phyloP scores from a whole-genome alignment of 2,888 invertebrate species.

The Heliconius charithonia region DNA sequence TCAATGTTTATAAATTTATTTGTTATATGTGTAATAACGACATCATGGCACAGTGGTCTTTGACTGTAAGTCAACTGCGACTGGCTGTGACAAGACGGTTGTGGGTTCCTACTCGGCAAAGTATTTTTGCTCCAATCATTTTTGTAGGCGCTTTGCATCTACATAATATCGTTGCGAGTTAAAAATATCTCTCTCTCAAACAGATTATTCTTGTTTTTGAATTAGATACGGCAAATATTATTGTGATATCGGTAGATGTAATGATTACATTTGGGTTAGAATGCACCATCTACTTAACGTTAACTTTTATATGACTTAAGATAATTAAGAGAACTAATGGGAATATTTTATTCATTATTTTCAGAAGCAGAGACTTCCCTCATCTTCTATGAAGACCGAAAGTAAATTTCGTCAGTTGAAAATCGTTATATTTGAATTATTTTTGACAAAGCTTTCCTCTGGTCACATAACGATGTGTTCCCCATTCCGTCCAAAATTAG shows the following conservation, averaged over 20 bases:
- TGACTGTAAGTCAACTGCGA: neutral
- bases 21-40: neutral
- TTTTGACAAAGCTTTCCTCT: neutral
- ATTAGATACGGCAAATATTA: neutral
- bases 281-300: too few species aligned
- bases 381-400: neutral
- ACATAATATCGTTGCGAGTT: too few species aligned
- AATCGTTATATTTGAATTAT: neutral
- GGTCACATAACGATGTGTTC: neutral
- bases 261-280: too few species aligned
- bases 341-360: neutral
- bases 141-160: neutral
- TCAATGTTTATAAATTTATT: constrained; percentile 12
- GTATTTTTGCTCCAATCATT: neutral
- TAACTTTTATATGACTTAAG: neutral
- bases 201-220: neutral
- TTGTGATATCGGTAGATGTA: too few species aligned
- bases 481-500: neutral
- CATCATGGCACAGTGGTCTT: neutral
- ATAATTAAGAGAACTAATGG: neutral
- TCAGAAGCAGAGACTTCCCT: neutral
- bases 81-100: neutral
- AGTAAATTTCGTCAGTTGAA: neutral
- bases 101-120: neutral
- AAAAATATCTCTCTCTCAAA: too few species aligned